Conservation (phyloP, 2,888 invertebrate genomes). For the Eutolmus rufibarbis region DNA sequence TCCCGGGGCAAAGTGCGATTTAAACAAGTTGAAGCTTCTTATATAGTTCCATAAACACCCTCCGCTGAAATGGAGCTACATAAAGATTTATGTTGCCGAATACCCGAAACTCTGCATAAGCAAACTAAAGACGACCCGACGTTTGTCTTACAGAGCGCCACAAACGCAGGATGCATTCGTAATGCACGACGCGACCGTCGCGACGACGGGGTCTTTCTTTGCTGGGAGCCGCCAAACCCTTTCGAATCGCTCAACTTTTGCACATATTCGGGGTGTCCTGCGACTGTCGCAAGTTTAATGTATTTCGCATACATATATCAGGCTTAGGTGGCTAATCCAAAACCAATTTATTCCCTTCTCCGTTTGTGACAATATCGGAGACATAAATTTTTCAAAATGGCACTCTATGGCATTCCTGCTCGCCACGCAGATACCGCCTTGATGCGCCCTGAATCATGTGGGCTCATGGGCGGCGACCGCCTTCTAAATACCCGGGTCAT, state of each 20-base stretch:
- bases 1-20: neutral
- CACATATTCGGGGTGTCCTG: constrained; percentile 23
- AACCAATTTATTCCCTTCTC: constrained; percentile 48
- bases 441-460: constrained; percentile 15
- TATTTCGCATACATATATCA: constrained; percentile 48
- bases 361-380: constrained; percentile 47
- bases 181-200: neutral
- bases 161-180: constrained; percentile 30
- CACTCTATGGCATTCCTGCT: constrained; percentile 44
- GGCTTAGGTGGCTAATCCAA: constrained; percentile 48
- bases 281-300: constrained; percentile 45
- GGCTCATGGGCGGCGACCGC: constrained; percentile 6
- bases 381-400: constrained; percentile 49
- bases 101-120: constrained; percentile 14
- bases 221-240: neutral
- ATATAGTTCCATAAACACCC: constrained; percentile 6
- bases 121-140: neutral
- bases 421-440: constrained; percentile 15
- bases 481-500: constrained; percentile 1
- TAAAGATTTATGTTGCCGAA: constrained; percentile 19
- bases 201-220: neutral
- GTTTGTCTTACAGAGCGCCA: constrained; percentile 3
- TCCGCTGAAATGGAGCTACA: neutral
- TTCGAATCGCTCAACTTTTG: constrained; percentile 1
- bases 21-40: neutral